phyloP scores from a whole-genome alignment of 1,140 invertebrate species.

The Anastrepha obliqua region DNA sequence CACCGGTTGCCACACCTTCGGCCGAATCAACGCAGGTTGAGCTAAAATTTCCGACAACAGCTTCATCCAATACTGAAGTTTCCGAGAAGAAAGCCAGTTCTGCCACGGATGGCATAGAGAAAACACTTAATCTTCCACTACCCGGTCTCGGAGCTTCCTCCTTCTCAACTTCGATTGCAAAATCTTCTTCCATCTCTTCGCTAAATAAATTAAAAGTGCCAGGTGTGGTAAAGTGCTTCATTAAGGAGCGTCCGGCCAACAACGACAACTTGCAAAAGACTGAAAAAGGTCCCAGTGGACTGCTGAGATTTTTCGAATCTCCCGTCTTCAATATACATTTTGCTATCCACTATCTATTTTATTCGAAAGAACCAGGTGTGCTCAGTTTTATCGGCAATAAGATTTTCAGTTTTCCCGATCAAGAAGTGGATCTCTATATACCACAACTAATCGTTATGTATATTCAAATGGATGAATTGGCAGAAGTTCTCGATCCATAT shows the following conservation, averaged over 20 bases:
- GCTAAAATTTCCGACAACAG: not conserved
- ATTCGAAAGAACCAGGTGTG: slow-evolving; percentile 98
- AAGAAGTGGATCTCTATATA: slow-evolving; percentile 97
- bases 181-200: slow-evolving; percentile 69
- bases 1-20: slow-evolving; percentile 62
- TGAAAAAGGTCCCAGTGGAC: slow-evolving; percentile 76
- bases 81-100: not conserved
- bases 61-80: not conserved
- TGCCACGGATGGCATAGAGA: slow-evolving; percentile 42
- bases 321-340: slow-evolving; percentile 98
- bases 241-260: slow-evolving; percentile 64
- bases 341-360: slow-evolving; percentile 97
- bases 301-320: slow-evolving; percentile 95
- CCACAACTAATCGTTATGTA: slow-evolving; percentile 99
- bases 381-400: slow-evolving; percentile 97
- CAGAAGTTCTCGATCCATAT: slow-evolving; percentile 95
- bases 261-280: slow-evolving; percentile 62
- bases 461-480: slow-evolving; percentile 97
- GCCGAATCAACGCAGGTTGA: slow-evolving; percentile 43
- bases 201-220: slow-evolving; percentile 70
- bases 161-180: slow-evolving; percentile 59
- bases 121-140: slow-evolving; percentile 65
- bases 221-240: slow-evolving; percentile 72
- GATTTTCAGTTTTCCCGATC: slow-evolving; percentile 94
- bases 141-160: slow-evolving; percentile 59